Percentiles rank a stretch among this genome's conserved stretches.
phyloP scores from a whole-genome alignment of 2,113 vertebrate species.

The Atractosteus spatula region DNA sequence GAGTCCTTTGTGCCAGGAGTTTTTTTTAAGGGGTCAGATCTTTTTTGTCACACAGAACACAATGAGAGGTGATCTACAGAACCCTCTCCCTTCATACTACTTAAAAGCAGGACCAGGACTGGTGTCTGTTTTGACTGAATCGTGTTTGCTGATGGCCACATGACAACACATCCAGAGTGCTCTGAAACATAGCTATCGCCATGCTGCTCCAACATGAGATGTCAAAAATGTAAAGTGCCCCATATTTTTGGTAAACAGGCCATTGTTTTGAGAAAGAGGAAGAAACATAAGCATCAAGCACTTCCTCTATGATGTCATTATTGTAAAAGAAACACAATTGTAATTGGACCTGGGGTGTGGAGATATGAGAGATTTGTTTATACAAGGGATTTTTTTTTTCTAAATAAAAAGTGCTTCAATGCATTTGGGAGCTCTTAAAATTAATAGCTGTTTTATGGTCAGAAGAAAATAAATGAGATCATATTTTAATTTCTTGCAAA shows the following conservation, averaged over 20 bases:
- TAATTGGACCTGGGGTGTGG: conserved; percentile 44
- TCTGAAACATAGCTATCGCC: neutral
- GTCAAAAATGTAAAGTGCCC: conserved; percentile 24
- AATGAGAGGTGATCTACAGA: too few species aligned
- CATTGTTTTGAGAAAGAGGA: conserved; percentile 65
- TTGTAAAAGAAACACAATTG: conserved; percentile 32
- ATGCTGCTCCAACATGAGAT: neutral
- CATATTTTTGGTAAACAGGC: conserved; percentile 43
- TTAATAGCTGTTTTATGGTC: conserved; percentile 47
- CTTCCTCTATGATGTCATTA: conserved; percentile 67
- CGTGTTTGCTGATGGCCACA: too few species aligned
- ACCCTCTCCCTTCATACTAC: too few species aligned
- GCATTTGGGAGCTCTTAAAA: conserved; percentile 49
- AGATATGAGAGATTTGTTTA: conserved; percentile 58
- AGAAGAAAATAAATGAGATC: conserved; percentile 50
- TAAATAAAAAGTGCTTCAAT: conserved; percentile 53
- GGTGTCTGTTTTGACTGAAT: too few species aligned
- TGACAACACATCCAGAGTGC: too few species aligned
- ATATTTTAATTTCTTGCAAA: conserved; percentile 46
- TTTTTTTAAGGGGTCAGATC: too few species aligned
- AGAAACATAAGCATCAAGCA: conserved; percentile 63
- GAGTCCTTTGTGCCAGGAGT: too few species aligned
- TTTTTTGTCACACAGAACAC: too few species aligned
- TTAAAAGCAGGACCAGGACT: too few species aligned
- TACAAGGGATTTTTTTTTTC: conserved; percentile 35